Conservation (phyloP, 2,797 vertebrate genomes). For the Microctenopoma lineatum region DNA sequence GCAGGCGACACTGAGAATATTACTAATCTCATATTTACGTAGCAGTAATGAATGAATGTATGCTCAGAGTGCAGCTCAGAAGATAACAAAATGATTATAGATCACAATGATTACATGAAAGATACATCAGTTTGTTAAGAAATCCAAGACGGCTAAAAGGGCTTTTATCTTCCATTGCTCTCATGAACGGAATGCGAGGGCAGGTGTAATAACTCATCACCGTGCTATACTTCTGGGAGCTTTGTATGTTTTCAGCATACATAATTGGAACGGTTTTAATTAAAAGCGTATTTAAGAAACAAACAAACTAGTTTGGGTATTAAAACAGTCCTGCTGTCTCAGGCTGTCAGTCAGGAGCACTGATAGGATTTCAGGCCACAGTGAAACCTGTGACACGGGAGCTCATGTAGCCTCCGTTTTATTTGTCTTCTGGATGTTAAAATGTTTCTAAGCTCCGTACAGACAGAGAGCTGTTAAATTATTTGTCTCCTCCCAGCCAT, state of each 20-base stretch:
- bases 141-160: constrained; percentile 17
- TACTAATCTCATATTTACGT: constrained; percentile 39
- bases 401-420: constrained; percentile 13
- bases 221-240: constrained; percentile 36
- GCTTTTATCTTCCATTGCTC: constrained; percentile 37
- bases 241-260: constrained; percentile 48
- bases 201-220: constrained; percentile 39
- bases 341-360: constrained; percentile 27
- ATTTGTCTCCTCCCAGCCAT: constrained; percentile 55
- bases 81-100: constrained; percentile 17
- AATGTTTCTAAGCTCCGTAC: constrained; percentile 42
- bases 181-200: constrained; percentile 16
- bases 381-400: constrained; percentile 35
- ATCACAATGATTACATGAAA: constrained; percentile 29
- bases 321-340: constrained; percentile 28
- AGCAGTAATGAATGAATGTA: constrained; percentile 39
- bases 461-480: constrained; percentile 59
- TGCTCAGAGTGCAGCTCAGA: constrained; percentile 19
- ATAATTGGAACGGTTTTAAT: constrained; percentile 49
- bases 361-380: constrained; percentile 23
- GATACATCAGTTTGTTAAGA: constrained; percentile 23
- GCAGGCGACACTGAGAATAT: constrained; percentile 24
- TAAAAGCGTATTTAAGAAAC: constrained; percentile 43
- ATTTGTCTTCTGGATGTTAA: constrained; percentile 45
- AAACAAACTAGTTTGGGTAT: constrained; percentile 32